These are phyloP conservation scores for Phataginus tetradactyla DNA, from an alignment of 2,797 vertebrate genomes.

Conservation along the genomic window DNA sequence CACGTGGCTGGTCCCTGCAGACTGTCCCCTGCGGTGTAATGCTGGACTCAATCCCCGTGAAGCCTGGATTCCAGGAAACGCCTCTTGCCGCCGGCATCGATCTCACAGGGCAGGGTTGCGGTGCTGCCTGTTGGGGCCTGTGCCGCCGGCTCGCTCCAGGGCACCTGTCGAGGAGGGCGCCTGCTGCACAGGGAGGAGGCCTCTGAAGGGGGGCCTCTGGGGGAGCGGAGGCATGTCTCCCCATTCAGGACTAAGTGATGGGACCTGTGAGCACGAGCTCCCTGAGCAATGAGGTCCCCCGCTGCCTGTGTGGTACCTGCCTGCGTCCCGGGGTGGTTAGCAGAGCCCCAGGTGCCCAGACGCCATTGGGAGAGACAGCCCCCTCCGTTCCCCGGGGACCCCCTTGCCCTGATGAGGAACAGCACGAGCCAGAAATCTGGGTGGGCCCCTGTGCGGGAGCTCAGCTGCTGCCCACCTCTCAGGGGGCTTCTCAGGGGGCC, in stretches of 20 bases:
- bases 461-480: background rate
- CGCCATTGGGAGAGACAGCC: fast-evolving
- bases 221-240: background rate
- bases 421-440: background rate
- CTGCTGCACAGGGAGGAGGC: background rate
- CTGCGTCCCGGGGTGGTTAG: background rate
- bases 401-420: conserved; percentile 28
- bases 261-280: background rate
- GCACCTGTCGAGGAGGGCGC: background rate
- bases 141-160: background rate
- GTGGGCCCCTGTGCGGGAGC: no score
- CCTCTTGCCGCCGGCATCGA: background rate
- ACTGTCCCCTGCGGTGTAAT: background rate
- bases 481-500: background rate
- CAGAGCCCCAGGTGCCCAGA: background rate
- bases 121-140: background rate
- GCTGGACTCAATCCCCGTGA: no score
- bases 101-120: fast-evolving
- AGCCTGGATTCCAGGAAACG: fast-evolving
- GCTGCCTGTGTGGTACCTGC: no score
- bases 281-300: background rate
- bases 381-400: background rate
- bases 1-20: fast-evolving
- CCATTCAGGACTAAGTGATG: background rate
- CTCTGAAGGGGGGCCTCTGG: background rate